Conservation (phyloP, 1,140 invertebrate genomes). For the Saccostrea cuccullata region DNA sequence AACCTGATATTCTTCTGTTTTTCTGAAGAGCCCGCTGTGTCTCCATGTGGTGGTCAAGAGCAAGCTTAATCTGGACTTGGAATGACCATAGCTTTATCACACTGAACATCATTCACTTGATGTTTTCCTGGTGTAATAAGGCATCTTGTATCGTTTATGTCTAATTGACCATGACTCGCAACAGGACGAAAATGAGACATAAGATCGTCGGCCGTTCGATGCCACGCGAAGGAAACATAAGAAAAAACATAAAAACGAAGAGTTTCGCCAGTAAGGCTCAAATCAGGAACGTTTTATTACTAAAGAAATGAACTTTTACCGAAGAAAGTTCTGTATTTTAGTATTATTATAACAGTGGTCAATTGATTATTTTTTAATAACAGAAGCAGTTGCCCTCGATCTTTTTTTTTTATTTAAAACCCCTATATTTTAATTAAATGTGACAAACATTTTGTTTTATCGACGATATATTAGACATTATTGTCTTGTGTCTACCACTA, state of each 20-base stretch:
- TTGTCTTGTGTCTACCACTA: too few species aligned
- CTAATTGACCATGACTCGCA: constrained; percentile 7
- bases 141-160: neutral
- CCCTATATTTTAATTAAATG: too few species aligned
- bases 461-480: too few species aligned
- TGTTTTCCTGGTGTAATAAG: neutral
- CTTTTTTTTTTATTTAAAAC: neutral
- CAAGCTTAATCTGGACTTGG: neutral
- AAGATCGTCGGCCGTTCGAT: neutral
- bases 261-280: neutral
- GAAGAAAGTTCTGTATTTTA: too few species aligned
- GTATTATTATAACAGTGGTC: too few species aligned
- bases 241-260: neutral
- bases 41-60: constrained; percentile 8
- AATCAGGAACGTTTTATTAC: neutral
- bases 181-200: neutral
- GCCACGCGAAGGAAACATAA: constrained; percentile 15
- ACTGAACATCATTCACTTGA: neutral
- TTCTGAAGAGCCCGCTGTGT: neutral
- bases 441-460: too few species aligned
- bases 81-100: neutral
- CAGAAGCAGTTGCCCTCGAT: neutral
- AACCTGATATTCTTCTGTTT: neutral
- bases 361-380: too few species aligned
- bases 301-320: neutral